phyloP scores from a whole-genome alignment of 2,888 invertebrate species.

The Villa cingulata region DNA sequence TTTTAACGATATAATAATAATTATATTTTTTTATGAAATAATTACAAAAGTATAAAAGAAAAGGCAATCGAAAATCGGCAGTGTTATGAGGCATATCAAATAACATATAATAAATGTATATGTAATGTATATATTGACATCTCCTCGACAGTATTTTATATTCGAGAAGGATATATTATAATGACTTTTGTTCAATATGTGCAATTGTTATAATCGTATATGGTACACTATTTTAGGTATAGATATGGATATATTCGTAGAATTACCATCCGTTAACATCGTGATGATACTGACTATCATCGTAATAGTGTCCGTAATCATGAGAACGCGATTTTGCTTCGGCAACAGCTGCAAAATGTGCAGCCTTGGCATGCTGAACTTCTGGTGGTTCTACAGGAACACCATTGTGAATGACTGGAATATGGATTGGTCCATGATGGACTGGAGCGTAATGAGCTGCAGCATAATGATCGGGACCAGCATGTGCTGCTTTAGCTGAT shows the following conservation, averaged over 20 bases:
- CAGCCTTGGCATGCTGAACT: constrained; percentile 37
- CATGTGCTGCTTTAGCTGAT: constrained; percentile 14
- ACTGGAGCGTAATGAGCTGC: too few relatives aligned
- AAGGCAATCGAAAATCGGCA: neutral
- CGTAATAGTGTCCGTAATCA: constrained; percentile 1
- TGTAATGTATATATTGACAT: too few relatives aligned
- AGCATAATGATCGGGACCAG: constrained; percentile 18
- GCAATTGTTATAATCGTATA: neutral
- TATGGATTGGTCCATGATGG: constrained; percentile 34
- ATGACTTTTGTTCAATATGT: neutral
- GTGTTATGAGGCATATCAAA: constrained; percentile 9
- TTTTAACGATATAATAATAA: too few relatives aligned
- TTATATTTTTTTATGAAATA: too few relatives aligned
- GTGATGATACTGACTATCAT: neutral
- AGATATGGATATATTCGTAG: too few relatives aligned
- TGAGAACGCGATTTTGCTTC: constrained; percentile 24
- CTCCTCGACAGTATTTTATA: constrained; percentile 13
- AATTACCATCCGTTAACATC: neutral
- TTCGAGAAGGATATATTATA: constrained; percentile 12
- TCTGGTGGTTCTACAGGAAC: constrained; percentile 40
- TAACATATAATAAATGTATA: too few relatives aligned
- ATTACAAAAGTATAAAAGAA: neutral
- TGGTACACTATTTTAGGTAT: neutral
- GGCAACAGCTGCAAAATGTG: constrained; percentile 32
- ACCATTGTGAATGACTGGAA: constrained; percentile 37